Base-by-base conservation (phyloP, 2,888 invertebrate species). In the Cloeon dipterum region DNA sequence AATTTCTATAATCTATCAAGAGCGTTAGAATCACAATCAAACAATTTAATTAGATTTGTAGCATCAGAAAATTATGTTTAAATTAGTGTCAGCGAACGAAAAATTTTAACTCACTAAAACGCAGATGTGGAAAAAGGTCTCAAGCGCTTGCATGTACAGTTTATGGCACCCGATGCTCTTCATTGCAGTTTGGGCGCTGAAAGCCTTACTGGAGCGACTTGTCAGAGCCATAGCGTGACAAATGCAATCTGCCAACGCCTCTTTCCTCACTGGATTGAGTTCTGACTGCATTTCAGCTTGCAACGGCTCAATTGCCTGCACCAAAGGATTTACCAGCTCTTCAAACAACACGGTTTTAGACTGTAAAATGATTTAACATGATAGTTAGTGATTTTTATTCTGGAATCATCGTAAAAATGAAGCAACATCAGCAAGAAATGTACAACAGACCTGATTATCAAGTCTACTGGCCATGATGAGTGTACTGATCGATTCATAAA, bases 131-230 rank as follows among this genome's bases (percentile, higher is more conserved):
- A 65, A 67, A n/a, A n/a, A n/a, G 20, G 62, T 52, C 36, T 57
- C 49, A 37, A 64, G 48, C n/a, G 61, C 56, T 44, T 63, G 55
- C 10, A 60, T 49, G 49, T 59, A 66, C 3, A 61, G 52, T 20
- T 56, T 53, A 17, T 58, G 54, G 48, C 65, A 66, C 20, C 58
- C 57, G 46, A 59, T 57, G 26, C 52, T 49, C 45, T 60, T 57
- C 59, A 67, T 63, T 2, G 60, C 62, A 43, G 57, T 55, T 32
- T 60, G 60, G 44, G 57, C 61, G 20, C 59, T 61, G 49, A 68
- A 68, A 2, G 65, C 65, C 50, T 68, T 67, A 45, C 65, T 65
- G 34, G 63, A 58, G 14, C 66, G 60, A 43, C 65, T 63, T 46
- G 62, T 61, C 38, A 62, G 55, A 13, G 58, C 55, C 49, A 66